Percentiles rank a stretch among this genome's conserved stretches.
phyloP scores from a whole-genome alignment of 2,888 invertebrate species.

The Coelinius sp. region DNA sequence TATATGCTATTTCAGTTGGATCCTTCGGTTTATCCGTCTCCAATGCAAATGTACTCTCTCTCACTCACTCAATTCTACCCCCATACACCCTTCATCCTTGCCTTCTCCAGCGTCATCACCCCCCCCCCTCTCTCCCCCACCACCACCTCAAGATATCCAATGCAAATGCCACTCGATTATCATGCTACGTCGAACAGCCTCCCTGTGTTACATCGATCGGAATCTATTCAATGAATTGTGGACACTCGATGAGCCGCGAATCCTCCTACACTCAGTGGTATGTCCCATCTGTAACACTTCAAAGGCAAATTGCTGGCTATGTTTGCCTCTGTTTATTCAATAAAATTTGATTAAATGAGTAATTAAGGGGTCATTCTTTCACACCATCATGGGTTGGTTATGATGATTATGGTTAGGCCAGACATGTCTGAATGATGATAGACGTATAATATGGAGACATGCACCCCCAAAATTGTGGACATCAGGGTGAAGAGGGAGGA shows the following conservation, averaged over 20 bases:
- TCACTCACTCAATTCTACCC: neutral
- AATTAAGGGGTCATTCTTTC: neutral
- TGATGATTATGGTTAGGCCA: neutral
- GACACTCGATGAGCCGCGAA: conserved; percentile 23
- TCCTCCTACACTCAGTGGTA: conserved; percentile 2
- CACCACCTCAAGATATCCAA: conserved; percentile 27
- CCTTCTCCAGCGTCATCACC: neutral
- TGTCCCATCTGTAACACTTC: conserved; percentile 9
- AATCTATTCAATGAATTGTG: conserved; percentile 26
- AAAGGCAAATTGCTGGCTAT: neutral
- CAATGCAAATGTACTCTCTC: conserved; percentile 57
- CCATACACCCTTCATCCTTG: neutral
- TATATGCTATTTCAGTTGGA: conserved; percentile 60
- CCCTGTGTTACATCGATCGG: conserved; percentile 15
- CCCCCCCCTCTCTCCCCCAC: neutral
- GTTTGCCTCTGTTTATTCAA: conserved; percentile 2
- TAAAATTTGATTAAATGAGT: neutral
- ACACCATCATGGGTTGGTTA: neutral
- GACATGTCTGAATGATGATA: conserved; percentile 7
- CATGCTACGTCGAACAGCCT: conserved; percentile 21
- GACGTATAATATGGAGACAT: neutral
- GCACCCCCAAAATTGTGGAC: neutral
- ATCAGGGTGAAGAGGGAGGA: neutral
- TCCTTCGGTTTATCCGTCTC: conserved; percentile 59
- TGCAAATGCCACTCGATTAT: conserved; percentile 40